phyloP scores from a whole-genome alignment of 2,888 invertebrate species.

The Thereva unica region DNA sequence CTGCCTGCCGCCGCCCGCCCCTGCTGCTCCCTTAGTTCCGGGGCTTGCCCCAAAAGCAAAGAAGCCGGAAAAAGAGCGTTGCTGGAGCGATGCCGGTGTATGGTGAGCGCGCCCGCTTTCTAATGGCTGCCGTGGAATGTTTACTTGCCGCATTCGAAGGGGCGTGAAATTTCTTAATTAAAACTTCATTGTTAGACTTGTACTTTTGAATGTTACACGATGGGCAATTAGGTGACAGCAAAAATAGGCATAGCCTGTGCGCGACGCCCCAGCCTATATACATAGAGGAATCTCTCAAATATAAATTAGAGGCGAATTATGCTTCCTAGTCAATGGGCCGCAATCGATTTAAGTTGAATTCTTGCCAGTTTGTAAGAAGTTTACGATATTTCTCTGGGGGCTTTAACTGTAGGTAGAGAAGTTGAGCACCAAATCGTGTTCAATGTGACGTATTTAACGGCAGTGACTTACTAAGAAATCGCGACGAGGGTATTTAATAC shows the following conservation, averaged over 20 bases:
- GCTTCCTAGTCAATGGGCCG: constrained; percentile 16
- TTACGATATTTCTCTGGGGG: constrained; percentile 20
- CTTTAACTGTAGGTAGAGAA: constrained; percentile 11
- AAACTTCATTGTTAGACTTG: constrained; percentile 30
- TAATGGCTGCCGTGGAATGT: constrained; percentile 6
- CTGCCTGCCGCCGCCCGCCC: no score
- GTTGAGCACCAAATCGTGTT: constrained; percentile 8
- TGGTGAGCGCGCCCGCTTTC: not conserved
- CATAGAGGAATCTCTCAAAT: constrained; percentile 16
- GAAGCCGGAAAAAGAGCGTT: not conserved
- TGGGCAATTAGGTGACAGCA: constrained; percentile 32
- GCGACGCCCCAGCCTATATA: not conserved
- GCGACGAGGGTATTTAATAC: no score
- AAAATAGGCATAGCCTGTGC: constrained; percentile 3
- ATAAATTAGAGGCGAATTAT: constrained; percentile 27
- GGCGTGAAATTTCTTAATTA: constrained; percentile 30
- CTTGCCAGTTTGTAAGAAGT: constrained; percentile 24
- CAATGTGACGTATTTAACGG: constrained; percentile 25
- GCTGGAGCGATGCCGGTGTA: not conserved
- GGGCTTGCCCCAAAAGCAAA: not conserved
- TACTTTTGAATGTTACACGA: constrained; percentile 18
- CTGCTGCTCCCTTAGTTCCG: not conserved
- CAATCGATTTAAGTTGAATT: constrained; percentile 25
- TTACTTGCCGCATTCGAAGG: constrained; percentile 17
- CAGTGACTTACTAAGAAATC: constrained; percentile 11